Evolutionary conservation across 1,140 invertebrate genomes (phyloP).

Genomic region (Tyrophagus putrescentiae): DNA sequence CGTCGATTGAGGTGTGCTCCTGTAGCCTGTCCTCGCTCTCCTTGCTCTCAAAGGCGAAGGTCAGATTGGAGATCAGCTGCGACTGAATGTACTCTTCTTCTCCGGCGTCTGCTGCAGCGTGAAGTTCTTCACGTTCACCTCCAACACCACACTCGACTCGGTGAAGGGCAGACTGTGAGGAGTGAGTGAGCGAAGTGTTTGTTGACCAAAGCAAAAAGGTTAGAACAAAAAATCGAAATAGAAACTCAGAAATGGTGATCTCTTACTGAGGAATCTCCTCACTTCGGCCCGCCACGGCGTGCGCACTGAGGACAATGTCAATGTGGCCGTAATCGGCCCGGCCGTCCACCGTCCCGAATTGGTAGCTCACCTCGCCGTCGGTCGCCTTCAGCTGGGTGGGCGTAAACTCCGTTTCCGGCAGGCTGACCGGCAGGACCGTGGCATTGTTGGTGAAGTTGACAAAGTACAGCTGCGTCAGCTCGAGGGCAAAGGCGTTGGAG

Average conservation of each 20-base stretch:
- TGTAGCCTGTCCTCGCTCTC: not conserved
- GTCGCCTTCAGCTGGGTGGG: too few species aligned
- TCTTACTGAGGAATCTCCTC: not conserved
- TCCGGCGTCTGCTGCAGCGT: not conserved
- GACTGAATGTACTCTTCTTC: not conserved
- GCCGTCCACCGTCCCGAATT: too few species aligned
- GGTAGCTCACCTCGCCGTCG: too few species aligned
- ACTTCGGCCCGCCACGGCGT: not conserved
- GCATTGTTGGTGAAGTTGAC: not conserved
- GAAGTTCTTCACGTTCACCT: not conserved
- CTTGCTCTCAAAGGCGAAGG: not conserved
- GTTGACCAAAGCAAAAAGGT: too few species aligned
- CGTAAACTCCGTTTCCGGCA: too few species aligned
- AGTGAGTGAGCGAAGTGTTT: too few species aligned
- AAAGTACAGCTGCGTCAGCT: not conserved
- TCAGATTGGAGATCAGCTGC: not conserved
- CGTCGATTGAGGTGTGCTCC: constrained; percentile 41
- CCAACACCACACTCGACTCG: not conserved
- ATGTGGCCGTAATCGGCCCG: not conserved
- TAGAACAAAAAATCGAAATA: too few species aligned
- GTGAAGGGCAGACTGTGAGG: not conserved
- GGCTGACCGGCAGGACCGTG: too few species aligned
- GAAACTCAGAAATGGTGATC: too few species aligned
- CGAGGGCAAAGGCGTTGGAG: not conserved
- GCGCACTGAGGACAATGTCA: not conserved